phyloP scores from a whole-genome alignment of 2,888 invertebrate species.

The Drosophila stalkeri region DNA sequence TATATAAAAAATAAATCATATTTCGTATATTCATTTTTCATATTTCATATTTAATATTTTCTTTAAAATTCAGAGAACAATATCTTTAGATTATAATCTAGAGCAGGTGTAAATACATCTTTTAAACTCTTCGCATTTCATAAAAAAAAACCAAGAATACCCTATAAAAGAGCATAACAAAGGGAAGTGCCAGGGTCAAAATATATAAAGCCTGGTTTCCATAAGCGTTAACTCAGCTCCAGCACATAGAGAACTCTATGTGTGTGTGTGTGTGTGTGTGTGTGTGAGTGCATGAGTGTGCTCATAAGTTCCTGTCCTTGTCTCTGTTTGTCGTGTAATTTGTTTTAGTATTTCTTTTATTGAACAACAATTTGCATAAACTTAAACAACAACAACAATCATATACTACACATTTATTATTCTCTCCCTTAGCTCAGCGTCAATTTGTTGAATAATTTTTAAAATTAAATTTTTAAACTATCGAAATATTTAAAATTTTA shows the following conservation, averaged over 20 bases:
- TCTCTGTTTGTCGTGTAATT: slow-evolving; percentile 42
- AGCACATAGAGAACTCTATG: neutral
- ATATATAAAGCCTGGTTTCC: slow-evolving; percentile 54
- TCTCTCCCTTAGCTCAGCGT: slow-evolving; percentile 9
- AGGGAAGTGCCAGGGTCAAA: slow-evolving; percentile 15
- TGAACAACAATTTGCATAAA: slow-evolving; percentile 24
- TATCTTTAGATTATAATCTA: too few relatives aligned
- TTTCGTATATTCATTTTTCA: too few relatives aligned
- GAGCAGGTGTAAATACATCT: too few relatives aligned
- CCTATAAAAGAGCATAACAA: neutral
- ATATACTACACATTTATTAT: neutral
- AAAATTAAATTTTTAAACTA: neutral
- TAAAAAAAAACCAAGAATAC: neutral
- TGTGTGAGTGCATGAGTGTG: slow-evolving; percentile 29
- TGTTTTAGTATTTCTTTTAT: slow-evolving; percentile 27
- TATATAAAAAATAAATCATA: too few relatives aligned
- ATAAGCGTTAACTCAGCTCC: slow-evolving; percentile 75
- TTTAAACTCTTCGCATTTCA: too few relatives aligned
- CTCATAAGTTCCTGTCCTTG: slow-evolving; percentile 27
- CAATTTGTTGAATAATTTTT: neutral
- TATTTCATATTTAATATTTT: too few relatives aligned
- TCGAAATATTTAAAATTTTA: slow-evolving; percentile 65
- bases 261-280: slow-evolving; percentile 31
- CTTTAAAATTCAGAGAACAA: too few relatives aligned
- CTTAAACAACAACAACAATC: slow-evolving; percentile 23